Evolutionary conservation across 2,113 vertebrate species (phyloP).

Genomic region (Alosa alosa): DNA sequence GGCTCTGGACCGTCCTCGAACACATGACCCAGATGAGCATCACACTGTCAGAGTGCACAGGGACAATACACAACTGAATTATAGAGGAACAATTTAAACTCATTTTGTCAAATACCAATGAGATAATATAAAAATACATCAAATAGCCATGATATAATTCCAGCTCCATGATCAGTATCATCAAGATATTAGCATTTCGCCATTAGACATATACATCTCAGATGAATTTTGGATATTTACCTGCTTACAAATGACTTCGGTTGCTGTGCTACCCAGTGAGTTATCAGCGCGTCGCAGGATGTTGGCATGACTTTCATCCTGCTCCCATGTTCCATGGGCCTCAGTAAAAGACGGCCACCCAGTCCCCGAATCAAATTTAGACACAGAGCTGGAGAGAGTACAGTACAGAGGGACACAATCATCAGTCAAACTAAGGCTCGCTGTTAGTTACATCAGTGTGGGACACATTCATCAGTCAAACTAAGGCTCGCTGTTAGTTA

Average conservation of each 20-base stretch:
- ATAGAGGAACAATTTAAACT: not conserved
- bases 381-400: conserved; percentile 74
- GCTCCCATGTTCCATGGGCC: conserved; percentile 75
- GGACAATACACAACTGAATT: not conserved
- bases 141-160: no score
- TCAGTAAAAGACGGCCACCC: conserved; percentile 87
- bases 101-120: not conserved
- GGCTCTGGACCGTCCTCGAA: conserved; percentile 86
- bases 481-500: not conserved
- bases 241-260: conserved; percentile 87
- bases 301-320: conserved; percentile 77
- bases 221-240: conserved; percentile 50
- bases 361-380: conserved; percentile 84
- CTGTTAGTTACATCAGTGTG: not conserved
- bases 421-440: not conserved
- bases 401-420: not conserved
- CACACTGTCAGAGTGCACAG: conserved; percentile 70
- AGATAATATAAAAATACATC: not conserved
- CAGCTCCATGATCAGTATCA: no score
- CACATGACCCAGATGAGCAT: conserved; percentile 87
- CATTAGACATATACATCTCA: no score
- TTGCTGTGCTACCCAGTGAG: conserved; percentile 71
- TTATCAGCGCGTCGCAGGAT: conserved; percentile 76
- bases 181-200: no score
- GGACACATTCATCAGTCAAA: not conserved